Evolutionary conservation across 2,888 invertebrate genomes (phyloP).

Genomic region (Drosophila buzzatii): DNA sequence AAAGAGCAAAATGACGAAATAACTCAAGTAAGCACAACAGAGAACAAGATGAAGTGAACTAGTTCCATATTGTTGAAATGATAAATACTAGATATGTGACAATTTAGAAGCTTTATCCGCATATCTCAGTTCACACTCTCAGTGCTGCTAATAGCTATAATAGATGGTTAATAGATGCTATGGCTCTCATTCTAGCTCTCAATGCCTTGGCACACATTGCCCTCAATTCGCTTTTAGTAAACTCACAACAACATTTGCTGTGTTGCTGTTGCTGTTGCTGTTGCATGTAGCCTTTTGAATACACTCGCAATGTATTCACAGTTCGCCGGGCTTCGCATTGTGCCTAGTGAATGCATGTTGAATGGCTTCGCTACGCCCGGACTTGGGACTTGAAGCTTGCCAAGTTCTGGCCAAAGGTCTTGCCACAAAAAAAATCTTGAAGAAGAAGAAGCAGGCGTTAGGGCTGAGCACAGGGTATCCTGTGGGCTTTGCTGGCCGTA

Average conservation of each 20-base stretch:
- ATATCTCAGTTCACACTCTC: not conserved
- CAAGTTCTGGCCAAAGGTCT: conserved; percentile 41
- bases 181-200: not conserved
- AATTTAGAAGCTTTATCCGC: not conserved
- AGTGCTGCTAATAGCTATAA: conserved; percentile 3
- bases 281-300: conserved; percentile 17
- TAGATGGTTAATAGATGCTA: not conserved
- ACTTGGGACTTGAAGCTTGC: conserved; percentile 18
- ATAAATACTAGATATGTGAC: too few relatives aligned
- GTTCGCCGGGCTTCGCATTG: conserved; percentile 42
- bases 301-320: conserved; percentile 35
- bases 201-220: not conserved
- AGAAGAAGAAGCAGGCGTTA: not conserved
- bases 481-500: conserved; percentile 30
- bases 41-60: not conserved
- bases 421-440: conserved; percentile 4
- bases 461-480: conserved; percentile 1
- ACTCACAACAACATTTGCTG: not conserved
- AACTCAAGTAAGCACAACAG: not conserved
- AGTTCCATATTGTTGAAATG: not conserved
- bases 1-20: too few relatives aligned
- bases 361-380: conserved; percentile 26
- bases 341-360: conserved; percentile 32
- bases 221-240: not conserved
- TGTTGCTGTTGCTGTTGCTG: not conserved